phyloP scores from a whole-genome alignment of 2,888 invertebrate species.

The Beris morrisii region DNA sequence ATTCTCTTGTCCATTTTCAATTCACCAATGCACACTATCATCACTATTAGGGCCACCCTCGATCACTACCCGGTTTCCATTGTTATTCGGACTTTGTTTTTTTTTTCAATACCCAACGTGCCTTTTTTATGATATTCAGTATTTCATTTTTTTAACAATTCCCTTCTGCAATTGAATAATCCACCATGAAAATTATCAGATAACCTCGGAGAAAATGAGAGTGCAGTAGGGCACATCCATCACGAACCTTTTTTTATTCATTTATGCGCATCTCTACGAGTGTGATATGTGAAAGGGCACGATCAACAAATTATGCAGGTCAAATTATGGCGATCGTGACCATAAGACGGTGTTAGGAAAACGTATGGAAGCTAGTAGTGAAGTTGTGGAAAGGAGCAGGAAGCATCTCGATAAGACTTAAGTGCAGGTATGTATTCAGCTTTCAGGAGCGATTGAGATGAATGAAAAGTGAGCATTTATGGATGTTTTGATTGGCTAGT shows the following conservation, averaged over 20 bases:
- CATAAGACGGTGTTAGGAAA: too few species aligned
- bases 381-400: too few species aligned
- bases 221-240: constrained; percentile 13
- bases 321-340: background rate
- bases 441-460: too few species aligned
- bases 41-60: constrained; percentile 22
- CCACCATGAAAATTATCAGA: constrained; percentile 24
- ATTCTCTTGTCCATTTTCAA: background rate
- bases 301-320: constrained; percentile 11
- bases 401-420: too few species aligned
- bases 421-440: too few species aligned
- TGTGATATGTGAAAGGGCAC: constrained; percentile 6
- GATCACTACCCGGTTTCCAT: background rate
- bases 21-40: constrained; percentile 4
- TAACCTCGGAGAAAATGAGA: constrained; percentile 5
- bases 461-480: too few species aligned
- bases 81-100: background rate
- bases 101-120: constrained; percentile 24
- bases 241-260: constrained; percentile 1
- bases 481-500: too few species aligned
- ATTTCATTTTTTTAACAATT: constrained; percentile 6
- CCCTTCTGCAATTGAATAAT: constrained; percentile 17
- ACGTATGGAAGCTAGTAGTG: too few species aligned
- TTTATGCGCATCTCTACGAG: background rate
- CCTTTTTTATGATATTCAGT: background rate